Evolutionary conservation across 2,888 invertebrate species (phyloP), one percentile per base, ranked within the genome.

Genomic region (Chymomyza fuscimana): DNA sequence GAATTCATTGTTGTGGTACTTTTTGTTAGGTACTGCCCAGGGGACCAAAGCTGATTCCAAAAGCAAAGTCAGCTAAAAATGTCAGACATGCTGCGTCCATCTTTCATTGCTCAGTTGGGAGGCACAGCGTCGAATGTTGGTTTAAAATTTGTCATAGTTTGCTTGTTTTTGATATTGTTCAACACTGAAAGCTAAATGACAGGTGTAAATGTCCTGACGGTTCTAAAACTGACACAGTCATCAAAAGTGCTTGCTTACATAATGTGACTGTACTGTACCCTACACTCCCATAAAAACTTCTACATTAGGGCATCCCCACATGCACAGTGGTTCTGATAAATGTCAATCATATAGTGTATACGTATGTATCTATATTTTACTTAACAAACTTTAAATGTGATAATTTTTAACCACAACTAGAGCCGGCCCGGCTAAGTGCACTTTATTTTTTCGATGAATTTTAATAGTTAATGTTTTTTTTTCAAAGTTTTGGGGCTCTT

Each of bases 61-160:
- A 59, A 51, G 63, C 77, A 69, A 32, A 68, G 71, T 67, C 75
- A 71, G 78, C 69, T 67, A 54, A 61, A 72, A 61, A 56, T 66
- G 52, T 59, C 65, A 67, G 56, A 4, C 65, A 15, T 12, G 12
- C 40, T 46, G 40, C 4, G 40, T 46, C 6, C 40, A 46, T 46
- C 6, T 46, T 46, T 12, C 12, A 46, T 7, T 15, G 40, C 12
- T 46, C 40, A 12, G 40, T 46, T 46, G 40, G 40, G 40, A 46
- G 4, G 12, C 2, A 12, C 32, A 32, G 9, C 32, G 32, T 32
- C 32, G 32, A 32, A 32, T 32, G 12, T 46, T 46, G 40, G 40
- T 12, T 32, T 46, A 46, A 46, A 46, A 46, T 10, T 46, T 10
- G 40, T 12, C 40, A 46, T 12, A 46, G 40, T 46, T 46, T 10